Base-by-base conservation (phyloP, 1,140 invertebrate genomes). In the Planococcus citri region DNA sequence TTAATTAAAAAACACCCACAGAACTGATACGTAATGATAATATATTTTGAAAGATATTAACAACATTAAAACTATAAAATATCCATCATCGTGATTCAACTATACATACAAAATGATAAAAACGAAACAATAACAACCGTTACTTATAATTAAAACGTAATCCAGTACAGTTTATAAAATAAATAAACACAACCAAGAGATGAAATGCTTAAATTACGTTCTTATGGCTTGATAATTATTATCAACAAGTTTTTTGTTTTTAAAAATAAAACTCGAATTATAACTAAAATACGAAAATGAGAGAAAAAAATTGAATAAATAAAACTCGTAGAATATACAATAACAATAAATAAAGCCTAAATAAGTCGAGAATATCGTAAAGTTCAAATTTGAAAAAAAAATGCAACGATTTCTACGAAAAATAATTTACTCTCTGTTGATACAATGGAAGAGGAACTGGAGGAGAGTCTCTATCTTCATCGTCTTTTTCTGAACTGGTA, bases 401-500 rank as follows among this genome's bases (percentile, higher is more conserved):
- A 51, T 51, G 41, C 41, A 51, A 51, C 41, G 41, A 51, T 51
- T 70, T 68, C 73, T 85, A 92, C 74, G 88, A 87, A 75, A 88
- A 90, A 79, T 84, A 91, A 77, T 91, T 91, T 75, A 91, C 88
- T 76, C 90, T 83, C 78, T 92, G 89, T 78, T 92, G 90, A 76
- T 89, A 90, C 71, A 91, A 81, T 60, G 90, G 90, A 75, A 91
- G 80, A 74, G 84, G 80, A 29, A 83, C 82, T 74, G 81, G 79
- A 41, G 87, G 86, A 72, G 86, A 87, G 72, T 82, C 79, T 24
- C 85, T 83, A 70, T 86, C 84, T 51, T 77, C 80, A 75, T 87
- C 86, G 70, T 87, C 86, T 67, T 84, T 51, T 51, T 51, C 41
- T 51, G 41, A 51, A 51, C 41, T 51, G 41, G 41, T 51, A 51